Evolutionary conservation across 2,113 vertebrate genomes (phyloP).

Genomic region (Collichthys lucidus): DNA sequence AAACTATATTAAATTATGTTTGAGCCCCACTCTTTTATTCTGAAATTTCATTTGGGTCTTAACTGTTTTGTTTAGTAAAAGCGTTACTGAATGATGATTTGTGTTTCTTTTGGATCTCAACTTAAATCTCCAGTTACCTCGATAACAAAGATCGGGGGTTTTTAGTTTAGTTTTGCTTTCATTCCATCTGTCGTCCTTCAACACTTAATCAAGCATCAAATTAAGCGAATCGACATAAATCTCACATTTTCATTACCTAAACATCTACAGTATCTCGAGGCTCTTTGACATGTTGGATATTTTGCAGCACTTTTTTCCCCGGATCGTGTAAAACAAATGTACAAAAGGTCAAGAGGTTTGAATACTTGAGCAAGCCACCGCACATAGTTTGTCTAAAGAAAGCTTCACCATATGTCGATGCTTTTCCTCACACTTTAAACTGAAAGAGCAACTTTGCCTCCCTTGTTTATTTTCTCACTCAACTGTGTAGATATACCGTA

Average conservation of each 20-base stretch:
- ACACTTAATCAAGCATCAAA: slow-evolving; percentile 7
- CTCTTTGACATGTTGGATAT: slow-evolving; percentile 42
- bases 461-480: background rate
- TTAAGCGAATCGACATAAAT: slow-evolving; percentile 16
- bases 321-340: slow-evolving; percentile 34
- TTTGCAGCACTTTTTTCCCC: slow-evolving; percentile 6
- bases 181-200: slow-evolving; percentile 37
- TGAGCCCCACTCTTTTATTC: background rate
- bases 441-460: slow-evolving; percentile 2
- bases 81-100: background rate
- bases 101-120: slow-evolving; percentile 29
- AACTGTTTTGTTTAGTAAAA: background rate
- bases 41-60: background rate
- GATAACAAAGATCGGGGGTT: background rate
- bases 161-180: background rate
- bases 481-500: background rate
- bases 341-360: slow-evolving; percentile 54
- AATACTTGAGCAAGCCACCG: slow-evolving; percentile 20
- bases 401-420: slow-evolving; percentile 14
- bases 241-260: slow-evolving; percentile 20
- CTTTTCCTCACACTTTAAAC: slow-evolving; percentile 28
- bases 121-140: slow-evolving; percentile 9
- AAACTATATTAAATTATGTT: slow-evolving; percentile 20
- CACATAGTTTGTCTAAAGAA: slow-evolving; percentile 19
- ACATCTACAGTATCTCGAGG: slow-evolving; percentile 28